Conservation (phyloP, 2,113 vertebrate genomes). For the Embiotoca jacksoni region DNA sequence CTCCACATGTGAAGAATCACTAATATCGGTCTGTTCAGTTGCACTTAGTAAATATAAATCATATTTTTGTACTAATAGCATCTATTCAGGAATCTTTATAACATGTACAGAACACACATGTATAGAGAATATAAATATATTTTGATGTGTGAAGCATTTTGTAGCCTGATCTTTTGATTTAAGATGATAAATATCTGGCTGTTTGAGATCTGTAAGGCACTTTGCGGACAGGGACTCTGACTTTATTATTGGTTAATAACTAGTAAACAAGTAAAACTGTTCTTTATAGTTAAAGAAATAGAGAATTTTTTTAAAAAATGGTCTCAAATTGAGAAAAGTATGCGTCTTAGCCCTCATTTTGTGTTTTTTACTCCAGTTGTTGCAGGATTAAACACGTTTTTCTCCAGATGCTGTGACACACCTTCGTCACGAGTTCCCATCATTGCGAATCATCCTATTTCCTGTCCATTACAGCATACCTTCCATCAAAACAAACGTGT, state of each 20-base stretch:
- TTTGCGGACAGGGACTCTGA: not conserved
- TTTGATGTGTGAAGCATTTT: not conserved
- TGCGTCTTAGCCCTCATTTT: not conserved
- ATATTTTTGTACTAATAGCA: not conserved
- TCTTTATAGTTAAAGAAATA: constrained; percentile 16
- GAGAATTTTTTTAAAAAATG: no score
- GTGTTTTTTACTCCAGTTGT: constrained; percentile 20
- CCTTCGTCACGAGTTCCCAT: constrained; percentile 23
- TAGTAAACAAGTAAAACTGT: not conserved
- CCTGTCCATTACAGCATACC: constrained; percentile 20
- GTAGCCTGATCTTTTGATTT: not conserved
- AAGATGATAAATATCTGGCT: not conserved
- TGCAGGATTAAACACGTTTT: not conserved
- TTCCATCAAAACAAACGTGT: constrained; percentile 9
- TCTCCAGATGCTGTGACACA: not conserved
- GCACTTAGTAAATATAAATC: constrained; percentile 16
- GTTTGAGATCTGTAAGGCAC: not conserved
- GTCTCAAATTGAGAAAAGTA: constrained; percentile 14
- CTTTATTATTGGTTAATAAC: not conserved
- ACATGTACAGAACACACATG: constrained; percentile 11
- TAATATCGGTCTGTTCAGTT: constrained; percentile 4
- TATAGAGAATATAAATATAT: constrained; percentile 19
- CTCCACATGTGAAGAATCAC: not conserved
- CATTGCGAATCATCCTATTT: constrained; percentile 1
- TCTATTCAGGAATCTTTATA: not conserved